Evolutionary conservation across 2,113 vertebrate species (phyloP).

Genomic region (Mugil cephalus): DNA sequence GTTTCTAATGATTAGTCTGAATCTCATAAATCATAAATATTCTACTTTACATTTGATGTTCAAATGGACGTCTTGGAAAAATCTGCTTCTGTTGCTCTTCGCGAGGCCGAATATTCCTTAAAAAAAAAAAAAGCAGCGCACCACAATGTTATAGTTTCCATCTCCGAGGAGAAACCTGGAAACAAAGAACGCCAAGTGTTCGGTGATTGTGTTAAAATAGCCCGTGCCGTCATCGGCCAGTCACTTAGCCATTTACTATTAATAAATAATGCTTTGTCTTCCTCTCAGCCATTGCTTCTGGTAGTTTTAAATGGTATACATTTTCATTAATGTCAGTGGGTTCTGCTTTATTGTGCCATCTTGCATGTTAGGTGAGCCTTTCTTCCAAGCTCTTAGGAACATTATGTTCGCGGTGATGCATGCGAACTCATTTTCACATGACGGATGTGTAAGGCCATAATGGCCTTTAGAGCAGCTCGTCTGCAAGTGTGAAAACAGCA

Average conservation of each 20-base stretch:
- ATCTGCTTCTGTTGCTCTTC: constrained; percentile 6
- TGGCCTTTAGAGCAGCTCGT: constrained; percentile 32
- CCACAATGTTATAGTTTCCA: constrained; percentile 2
- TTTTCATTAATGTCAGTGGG: constrained; percentile 74
- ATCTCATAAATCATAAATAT: not conserved
- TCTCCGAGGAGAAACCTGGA: constrained; percentile 12
- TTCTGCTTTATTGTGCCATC: constrained; percentile 59
- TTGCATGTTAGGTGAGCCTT: constrained; percentile 66
- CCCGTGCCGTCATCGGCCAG: constrained; percentile 63
- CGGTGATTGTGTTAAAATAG: constrained; percentile 62
- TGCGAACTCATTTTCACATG: constrained; percentile 65
- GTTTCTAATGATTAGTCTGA: too few species aligned
- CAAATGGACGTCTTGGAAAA: constrained; percentile 4
- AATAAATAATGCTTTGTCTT: constrained; percentile 74
- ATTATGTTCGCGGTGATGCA: constrained; percentile 70
- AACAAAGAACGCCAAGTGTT: constrained; percentile 42
- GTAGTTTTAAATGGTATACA: constrained; percentile 70
- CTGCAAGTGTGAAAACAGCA: constrained; percentile 31
- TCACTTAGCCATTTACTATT: constrained; percentile 69
- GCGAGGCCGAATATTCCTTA: constrained; percentile 20
- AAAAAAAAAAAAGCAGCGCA: constrained; percentile 24
- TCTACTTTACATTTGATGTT: not conserved
- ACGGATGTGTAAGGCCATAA: constrained; percentile 57
- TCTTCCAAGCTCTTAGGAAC: constrained; percentile 65
- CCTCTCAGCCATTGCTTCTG: constrained; percentile 46